A percentile compares a stretch with the other conserved stretches of the same genome.
Evolutionary conservation across 2,113 vertebrate genomes (phyloP).

Genomic region (Motacilla tschutschensis): DNA sequence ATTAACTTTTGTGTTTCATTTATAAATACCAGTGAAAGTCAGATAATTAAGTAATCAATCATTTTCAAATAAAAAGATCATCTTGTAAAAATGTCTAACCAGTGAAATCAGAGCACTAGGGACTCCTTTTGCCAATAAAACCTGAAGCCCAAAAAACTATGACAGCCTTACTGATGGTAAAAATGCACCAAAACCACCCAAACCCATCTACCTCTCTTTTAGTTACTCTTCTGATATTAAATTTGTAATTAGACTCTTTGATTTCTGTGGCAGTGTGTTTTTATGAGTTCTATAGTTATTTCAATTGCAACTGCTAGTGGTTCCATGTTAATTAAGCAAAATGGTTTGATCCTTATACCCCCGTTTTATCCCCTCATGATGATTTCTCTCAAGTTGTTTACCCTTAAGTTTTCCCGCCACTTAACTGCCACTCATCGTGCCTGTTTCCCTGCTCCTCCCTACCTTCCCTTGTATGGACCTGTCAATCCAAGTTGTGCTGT

Average conservation of each 20-base stretch:
- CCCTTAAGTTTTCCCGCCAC: too few species aligned
- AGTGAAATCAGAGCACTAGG: not conserved
- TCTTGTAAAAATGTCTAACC: not conserved
- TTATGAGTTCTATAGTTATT: too few species aligned
- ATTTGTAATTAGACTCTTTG: not conserved
- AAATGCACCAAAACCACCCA: not conserved
- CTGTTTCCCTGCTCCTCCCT: too few species aligned
- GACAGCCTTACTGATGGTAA: not conserved
- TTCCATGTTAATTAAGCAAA: too few species aligned
- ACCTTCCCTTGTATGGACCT: too few species aligned
- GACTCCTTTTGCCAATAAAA: slow-evolving; percentile 1
- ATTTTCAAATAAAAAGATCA: not conserved
- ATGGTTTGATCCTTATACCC: too few species aligned
- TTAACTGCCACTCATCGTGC: too few species aligned
- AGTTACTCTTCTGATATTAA: not conserved
- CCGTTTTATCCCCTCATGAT: too few species aligned
- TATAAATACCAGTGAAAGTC: not conserved
- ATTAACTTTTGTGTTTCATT: not conserved
- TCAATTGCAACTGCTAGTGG: too few species aligned
- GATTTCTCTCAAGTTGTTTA: too few species aligned
- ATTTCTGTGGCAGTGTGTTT: not conserved
- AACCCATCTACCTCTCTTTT: not conserved
- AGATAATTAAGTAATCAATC: not conserved
- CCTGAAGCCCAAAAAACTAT: not conserved
- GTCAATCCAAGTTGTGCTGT: too few species aligned